Evolutionary conservation across 2,797 vertebrate species (phyloP).

Genomic region (Peromyscus nudipes): DNA sequence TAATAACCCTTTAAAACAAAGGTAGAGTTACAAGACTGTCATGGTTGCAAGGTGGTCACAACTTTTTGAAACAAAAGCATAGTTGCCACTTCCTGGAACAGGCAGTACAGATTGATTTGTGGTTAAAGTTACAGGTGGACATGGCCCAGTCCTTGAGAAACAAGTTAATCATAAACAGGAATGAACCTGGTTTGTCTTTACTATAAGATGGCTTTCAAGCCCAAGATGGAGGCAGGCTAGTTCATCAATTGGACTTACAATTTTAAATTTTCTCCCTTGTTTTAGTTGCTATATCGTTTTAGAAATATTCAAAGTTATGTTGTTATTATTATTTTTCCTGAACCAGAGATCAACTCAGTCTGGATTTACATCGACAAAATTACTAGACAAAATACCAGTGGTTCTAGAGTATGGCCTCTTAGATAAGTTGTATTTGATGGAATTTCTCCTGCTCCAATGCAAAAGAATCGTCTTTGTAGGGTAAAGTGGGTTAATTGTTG

Average conservation of each 20-base stretch:
- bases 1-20: not conserved
- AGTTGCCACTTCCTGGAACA: not conserved
- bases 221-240: not conserved
- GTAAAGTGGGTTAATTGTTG: not conserved
- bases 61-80: not conserved
- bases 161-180: not conserved
- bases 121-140: not conserved
- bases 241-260: not conserved
- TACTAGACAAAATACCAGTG: not conserved
- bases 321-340: not conserved
- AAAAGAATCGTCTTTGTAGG: not conserved
- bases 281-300: not conserved
- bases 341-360: not conserved
- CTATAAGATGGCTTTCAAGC: not conserved
- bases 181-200: not conserved
- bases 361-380: constrained; percentile 18
- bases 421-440: constrained; percentile 2
- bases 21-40: not conserved
- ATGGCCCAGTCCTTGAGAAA: not conserved
- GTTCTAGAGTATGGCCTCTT: constrained; percentile 9
- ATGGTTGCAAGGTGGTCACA: not conserved
- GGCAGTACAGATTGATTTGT: not conserved
- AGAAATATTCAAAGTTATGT: constrained; percentile 41
- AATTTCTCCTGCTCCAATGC: not conserved
- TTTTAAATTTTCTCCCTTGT: not conserved